Evolutionary conservation across 2,113 vertebrate genomes (phyloP), one percentile per base, ranked within the genome.

Genomic region (Pygoscelis antarcticus): DNA sequence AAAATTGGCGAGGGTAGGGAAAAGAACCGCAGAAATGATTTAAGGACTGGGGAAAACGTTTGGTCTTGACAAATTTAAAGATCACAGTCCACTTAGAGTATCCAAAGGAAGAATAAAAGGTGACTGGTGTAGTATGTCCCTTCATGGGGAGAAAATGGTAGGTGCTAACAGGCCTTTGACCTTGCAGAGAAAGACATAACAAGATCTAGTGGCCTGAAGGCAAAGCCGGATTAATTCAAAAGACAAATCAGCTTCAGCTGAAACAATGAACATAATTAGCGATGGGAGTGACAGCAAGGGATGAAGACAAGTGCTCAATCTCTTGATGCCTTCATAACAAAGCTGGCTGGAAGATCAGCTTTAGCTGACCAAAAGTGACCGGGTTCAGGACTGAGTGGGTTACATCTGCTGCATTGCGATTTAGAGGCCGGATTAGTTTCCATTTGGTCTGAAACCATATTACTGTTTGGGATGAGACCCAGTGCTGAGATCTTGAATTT

Each of bases 401-500:
- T 90, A 34, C 47, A 22, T 87, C 25, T 52, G 42, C 87, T 89
- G 36, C 61, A 29, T 68, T 1, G 1, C 78, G 80, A 95, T 91
- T 93, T 91, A 96, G 52, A 49, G 86, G 44, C 23, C 3, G 0
- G 57, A 94, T 93, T 82, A 81, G 40, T 81, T 95, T 80, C 69
- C 69, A 79, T 76, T 95, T 87, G 83, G 36, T 78, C 60, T 94
- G 77, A 95, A 97, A 95, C 40, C 2, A 2, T 84, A 76, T 91
- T 87, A 49, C n/a, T 79, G 90, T 83, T 94, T 82, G 89, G 80
- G 83, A 97, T 92, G 57, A 86, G 90, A 93, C 92, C 75, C 89
- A 93, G 10, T 68, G 92, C 92, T 97, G 96, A 96, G 72, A 11
- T 87, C 47, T 75, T 82, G 83, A 95, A 93, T 95, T 97, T 94